Conservation (phyloP, 2,888 invertebrate species). For the Drosophila neoperkinsi region DNA sequence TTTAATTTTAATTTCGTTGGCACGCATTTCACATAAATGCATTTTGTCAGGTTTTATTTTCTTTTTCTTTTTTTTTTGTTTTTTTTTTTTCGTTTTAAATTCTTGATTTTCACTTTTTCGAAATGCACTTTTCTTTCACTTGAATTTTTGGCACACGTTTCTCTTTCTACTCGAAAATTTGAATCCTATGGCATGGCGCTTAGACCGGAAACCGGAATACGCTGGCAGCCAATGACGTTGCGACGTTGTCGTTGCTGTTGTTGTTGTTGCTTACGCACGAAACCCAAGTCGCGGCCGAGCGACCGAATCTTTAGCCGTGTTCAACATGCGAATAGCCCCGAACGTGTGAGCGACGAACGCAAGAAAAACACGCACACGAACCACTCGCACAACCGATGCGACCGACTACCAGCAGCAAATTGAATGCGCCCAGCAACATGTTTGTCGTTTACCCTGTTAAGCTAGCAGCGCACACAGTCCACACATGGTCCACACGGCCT, state of each 20-base stretch:
- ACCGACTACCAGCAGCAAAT: conserved; percentile 61
- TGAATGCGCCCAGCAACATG: conserved; percentile 35
- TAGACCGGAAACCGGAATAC: conserved; percentile 41
- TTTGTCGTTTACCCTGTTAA: conserved; percentile 36
- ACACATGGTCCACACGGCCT: conserved; percentile 26
- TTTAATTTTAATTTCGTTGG: conserved; percentile 40
- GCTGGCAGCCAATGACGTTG: conserved; percentile 48
- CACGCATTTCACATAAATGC: conserved; percentile 68
- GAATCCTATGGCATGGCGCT: conserved; percentile 54
- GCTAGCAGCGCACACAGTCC: conserved; percentile 36
- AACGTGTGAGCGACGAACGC: conserved; percentile 28
- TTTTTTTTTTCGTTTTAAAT: neutral
- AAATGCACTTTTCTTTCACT: conserved; percentile 28
- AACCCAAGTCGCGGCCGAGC: conserved; percentile 45
- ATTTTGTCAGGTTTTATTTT: conserved; percentile 66
- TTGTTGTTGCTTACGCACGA: conserved; percentile 38
- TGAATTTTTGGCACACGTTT: conserved; percentile 31
- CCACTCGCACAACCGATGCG: conserved; percentile 77
- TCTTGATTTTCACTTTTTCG: conserved; percentile 1
- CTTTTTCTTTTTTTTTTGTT: neutral
- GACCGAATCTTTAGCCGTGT: conserved; percentile 34
- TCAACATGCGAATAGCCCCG: conserved; percentile 45
- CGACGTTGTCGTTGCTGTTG: conserved; percentile 13
- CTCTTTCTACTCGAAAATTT: neutral
- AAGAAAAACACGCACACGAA: conserved; percentile 56